phyloP scores from a whole-genome alignment of 2,113 vertebrate genomes.

The Ammodytes marinus region DNA sequence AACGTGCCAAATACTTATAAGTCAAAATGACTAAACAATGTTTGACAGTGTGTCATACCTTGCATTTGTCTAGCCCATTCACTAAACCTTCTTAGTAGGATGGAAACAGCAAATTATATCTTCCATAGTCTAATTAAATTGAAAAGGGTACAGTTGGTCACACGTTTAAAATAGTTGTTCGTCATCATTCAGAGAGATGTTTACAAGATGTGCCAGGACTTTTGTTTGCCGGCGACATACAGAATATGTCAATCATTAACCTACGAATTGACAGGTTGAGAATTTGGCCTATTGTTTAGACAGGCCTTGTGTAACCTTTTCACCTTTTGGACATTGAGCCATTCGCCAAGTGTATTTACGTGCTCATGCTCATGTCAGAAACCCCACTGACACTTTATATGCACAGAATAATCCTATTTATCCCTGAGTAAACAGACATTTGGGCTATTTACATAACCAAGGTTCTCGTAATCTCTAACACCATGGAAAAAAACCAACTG shows the following conservation, averaged over 20 bases:
- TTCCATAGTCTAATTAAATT: background rate
- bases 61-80: background rate
- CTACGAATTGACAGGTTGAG: conserved; percentile 27
- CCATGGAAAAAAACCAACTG: background rate
- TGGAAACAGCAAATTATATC: conserved; percentile 2
- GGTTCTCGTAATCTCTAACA: background rate
- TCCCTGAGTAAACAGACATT: background rate
- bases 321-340: conserved; percentile 21
- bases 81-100: background rate
- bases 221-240: conserved; percentile 54
- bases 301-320: background rate
- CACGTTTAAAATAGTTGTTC: conserved; percentile 20
- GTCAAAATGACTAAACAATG: background rate
- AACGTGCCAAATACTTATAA: conserved; percentile 1
- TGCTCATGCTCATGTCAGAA: background rate
- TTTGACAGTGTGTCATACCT: background rate
- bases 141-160: conserved; percentile 18
- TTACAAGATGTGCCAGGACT: conserved; percentile 36
- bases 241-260: conserved; percentile 76
- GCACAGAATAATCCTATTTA: background rate
- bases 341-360: background rate
- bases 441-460: background rate
- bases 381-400: background rate
- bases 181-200: conserved; percentile 31
- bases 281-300: conserved; percentile 15